Evolutionary conservation across 2,113 vertebrate genomes (phyloP), one percentile per base, ranked within the genome.

Genomic region (Paradisaea rubra): DNA sequence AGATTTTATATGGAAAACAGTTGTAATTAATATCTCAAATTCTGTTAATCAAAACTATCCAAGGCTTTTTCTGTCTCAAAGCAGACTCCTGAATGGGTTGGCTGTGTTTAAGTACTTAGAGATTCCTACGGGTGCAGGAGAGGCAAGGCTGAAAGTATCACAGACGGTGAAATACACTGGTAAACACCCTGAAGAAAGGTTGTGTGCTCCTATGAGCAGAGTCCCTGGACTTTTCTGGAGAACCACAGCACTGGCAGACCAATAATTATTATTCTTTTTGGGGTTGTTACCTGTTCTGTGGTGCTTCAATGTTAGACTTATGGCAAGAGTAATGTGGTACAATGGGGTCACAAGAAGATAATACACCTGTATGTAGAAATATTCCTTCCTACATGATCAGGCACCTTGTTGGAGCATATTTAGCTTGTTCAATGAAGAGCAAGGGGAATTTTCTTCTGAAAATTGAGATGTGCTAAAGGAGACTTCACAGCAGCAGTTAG

Each of bases 81-180:
- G 9, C 23, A 66, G 57, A 21, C 7, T 87, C 42, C 30, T 53
- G 42, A 63, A 52, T 12, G 13, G 5, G 6, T 61, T 42, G 11
- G 20, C 63, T 47, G 7, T 35, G n/a, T 7, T 56, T 27, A 33
- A n/a, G 10, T 37, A 28, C 15, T 50, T 69, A 35, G 23, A 61
- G n/a, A 57, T 3, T 80, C 2, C 17, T 28, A 5, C 0, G 0
- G 8, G 5, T 31, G 24, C 21, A 39, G 59, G 7, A 45, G 15
- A 47, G 12, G 24, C 39, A 83, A 83, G 35, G 25, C 33, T 72
- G 37, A 71, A 91, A 25, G 10, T 57, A 28, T 35, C 27, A 49
- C 23, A 60, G n/a, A n/a, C 6, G 4, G 9, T 49, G 27, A 85
- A 65, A 57, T 41, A 30, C 44, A 25, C 11, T 25, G 31, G 37